These are phyloP conservation scores for Centrocercus urophasianus DNA, from an alignment of 2,113 vertebrate species.

Conservation along the genomic window DNA sequence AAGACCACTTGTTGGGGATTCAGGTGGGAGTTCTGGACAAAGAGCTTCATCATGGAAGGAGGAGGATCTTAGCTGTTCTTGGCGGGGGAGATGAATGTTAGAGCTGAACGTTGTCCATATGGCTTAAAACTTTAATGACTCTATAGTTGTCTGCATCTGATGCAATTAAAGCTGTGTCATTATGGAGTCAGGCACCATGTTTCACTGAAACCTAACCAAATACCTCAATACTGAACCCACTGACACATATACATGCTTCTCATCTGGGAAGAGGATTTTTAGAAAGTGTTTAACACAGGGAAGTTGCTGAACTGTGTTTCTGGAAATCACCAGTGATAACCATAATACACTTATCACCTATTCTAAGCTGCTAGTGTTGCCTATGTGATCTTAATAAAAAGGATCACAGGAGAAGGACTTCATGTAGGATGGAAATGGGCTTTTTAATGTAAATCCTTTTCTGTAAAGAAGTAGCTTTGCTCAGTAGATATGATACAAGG, in stretches of 20 bases:
- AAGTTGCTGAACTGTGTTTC: background rate
- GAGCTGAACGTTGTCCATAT: background rate
- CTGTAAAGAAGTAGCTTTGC: background rate
- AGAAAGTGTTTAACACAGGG: background rate
- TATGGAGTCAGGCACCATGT: background rate
- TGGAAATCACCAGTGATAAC: background rate
- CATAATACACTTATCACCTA: fast-evolving
- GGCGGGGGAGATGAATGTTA: background rate
- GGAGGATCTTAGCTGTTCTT: background rate
- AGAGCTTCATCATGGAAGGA: background rate
- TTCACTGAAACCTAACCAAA: background rate
- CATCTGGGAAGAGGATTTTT: background rate
- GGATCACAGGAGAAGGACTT: background rate
- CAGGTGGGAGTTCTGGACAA: background rate
- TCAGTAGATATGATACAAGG: background rate
- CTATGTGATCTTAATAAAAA: background rate
- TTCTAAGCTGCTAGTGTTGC: background rate
- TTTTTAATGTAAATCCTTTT: background rate
- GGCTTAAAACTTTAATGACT: background rate
- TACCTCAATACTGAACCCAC: background rate
- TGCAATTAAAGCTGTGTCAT: background rate
- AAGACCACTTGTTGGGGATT: background rate
- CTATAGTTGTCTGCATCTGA: background rate
- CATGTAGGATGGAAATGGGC: background rate
- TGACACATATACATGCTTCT: too few species aligned